Base-by-base conservation (phyloP, 2,113 vertebrate species). In the Ammodytes marinus region DNA sequence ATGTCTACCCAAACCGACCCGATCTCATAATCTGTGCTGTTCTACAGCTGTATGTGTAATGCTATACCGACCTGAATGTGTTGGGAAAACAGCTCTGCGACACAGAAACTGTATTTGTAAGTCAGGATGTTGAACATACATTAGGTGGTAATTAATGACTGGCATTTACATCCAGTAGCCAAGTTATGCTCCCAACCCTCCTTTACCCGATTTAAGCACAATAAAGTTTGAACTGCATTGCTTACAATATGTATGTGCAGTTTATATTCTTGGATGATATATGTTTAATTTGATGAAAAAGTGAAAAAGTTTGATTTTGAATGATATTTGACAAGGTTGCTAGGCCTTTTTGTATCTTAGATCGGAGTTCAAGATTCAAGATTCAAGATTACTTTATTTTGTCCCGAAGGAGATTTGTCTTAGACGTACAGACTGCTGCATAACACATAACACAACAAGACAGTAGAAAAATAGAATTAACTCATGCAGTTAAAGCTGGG, bases 1-100 rank as follows among this genome's bases (percentile, higher is more conserved):
- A 90, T 95, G 95, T 96, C 95, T 96, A 67, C 73, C 81, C 37
- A 66, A 59, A 40, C 64, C 57, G 43, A 79, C 71, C 86, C 89
- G 82, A 88, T 95, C 96, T 96, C 93, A 94, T 93, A 94, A 93
- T 71, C 86, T 79, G 73, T 4, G 42, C 72, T 69, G 77, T 65
- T 52, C 35, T 61, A 66, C 49, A 69, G 35, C 43, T 66, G n/a
- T 42, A 40, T 27, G 47, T 46, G 68, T 69, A 57, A 57, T 46
- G 55, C 53, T 74, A n/a, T 5, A 50, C 37, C 49, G 80, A 14
- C 19, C 35, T 46, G 19, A 55, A 63, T 52, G 6, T 60, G 65
- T 55, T 74, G 86, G 61, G 80, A 84, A 77, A 71, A 43, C 35
- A n/a, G 17, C 37, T 63, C 19, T 55, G 53, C 13, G 42, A 39